phyloP scores from a whole-genome alignment of 2,797 vertebrate genomes.

The Pangasius larnaudii region DNA sequence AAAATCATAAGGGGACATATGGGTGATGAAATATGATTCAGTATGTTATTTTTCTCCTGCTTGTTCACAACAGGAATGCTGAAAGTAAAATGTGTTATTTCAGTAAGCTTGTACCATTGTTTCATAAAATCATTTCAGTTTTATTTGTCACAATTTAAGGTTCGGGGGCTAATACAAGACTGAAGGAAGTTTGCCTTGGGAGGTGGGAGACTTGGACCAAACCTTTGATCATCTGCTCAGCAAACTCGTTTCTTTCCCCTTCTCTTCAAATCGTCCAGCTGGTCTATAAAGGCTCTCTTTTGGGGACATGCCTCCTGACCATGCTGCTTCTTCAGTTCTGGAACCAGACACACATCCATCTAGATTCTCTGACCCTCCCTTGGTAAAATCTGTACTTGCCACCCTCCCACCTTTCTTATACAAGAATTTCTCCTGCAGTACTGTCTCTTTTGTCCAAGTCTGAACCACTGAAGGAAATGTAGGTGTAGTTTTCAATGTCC shows the following conservation, averaged over 20 bases:
- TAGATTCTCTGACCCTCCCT: conserved; percentile 45
- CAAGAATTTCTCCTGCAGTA: conserved; percentile 37
- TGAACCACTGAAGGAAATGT: conserved; percentile 37
- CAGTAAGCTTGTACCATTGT: conserved; percentile 39
- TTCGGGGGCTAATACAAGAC: conserved; percentile 21
- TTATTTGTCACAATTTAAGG: not conserved
- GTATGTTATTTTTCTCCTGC: conserved; percentile 42
- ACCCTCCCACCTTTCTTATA: conserved; percentile 34
- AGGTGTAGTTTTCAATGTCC: conserved; percentile 33
- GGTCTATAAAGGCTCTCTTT: conserved; percentile 54
- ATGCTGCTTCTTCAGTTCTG: conserved; percentile 53
- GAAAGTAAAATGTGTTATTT: conserved; percentile 44
- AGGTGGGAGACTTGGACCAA: not conserved
- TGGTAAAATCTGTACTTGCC: conserved; percentile 35
- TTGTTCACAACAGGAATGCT: conserved; percentile 36
- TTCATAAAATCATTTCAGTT: not conserved
- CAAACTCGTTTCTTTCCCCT: conserved; percentile 59
- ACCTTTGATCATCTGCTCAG: conserved; percentile 57
- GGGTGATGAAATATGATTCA: conserved; percentile 41
- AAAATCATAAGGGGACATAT: conserved; percentile 43
- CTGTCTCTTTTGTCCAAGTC: conserved; percentile 38
- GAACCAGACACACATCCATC: conserved; percentile 50
- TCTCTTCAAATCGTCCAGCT: conserved; percentile 57
- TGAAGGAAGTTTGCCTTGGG: conserved; percentile 5
- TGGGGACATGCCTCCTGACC: conserved; percentile 52